A percentile compares a stretch with the other conserved stretches of the same genome.
Conservation (phyloP, 2,888 invertebrate species). For the Fragum sueziense region DNA sequence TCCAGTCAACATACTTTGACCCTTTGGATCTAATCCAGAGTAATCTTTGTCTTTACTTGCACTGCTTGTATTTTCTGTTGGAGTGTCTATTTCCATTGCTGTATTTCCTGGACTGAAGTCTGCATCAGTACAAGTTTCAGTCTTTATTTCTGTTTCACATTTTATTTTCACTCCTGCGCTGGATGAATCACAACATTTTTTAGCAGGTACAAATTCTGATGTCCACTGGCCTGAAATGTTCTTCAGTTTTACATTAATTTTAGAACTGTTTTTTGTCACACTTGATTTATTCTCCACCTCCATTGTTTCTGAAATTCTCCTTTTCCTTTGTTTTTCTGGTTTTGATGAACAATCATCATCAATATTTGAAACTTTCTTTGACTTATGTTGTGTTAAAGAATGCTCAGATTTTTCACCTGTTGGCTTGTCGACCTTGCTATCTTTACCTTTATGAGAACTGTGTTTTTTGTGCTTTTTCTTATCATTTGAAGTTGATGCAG, state of each 20-base stretch:
- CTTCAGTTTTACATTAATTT: background rate
- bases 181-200: background rate
- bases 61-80: background rate
- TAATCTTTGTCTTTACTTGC: background rate
- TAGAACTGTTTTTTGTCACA: background rate
- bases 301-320: background rate
- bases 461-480: background rate
- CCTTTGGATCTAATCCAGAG: background rate
- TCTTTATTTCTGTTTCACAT: background rate
- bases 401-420: background rate
- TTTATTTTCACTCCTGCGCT: background rate
- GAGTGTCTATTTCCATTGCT: background rate
- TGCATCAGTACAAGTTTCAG: background rate
- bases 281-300: background rate
- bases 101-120: background rate
- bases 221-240: background rate
- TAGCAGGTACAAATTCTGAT: background rate
- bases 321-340: background rate
- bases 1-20: background rate
- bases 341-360: background rate
- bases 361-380: background rate
- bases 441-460: background rate
- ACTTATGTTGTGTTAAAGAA: background rate
- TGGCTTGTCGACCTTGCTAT: conserved; percentile 1
- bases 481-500: background rate